A percentile compares a stretch with the other conserved stretches of the same genome.
Conservation (phyloP, 2,113 vertebrate genomes). For the Oryzias curvinotus region DNA sequence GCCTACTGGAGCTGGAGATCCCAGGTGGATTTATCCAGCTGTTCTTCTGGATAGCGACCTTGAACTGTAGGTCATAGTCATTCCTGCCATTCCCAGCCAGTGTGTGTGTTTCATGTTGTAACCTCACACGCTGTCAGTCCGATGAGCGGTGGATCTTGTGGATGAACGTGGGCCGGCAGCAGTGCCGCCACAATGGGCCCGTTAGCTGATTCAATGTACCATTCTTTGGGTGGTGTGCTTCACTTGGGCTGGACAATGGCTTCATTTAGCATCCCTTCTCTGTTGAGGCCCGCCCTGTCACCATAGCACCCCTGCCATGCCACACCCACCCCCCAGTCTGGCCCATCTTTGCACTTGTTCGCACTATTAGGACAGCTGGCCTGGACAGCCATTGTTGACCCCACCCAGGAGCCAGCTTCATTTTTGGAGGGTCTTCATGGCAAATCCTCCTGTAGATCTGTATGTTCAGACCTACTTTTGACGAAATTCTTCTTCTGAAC, state of each 20-base stretch:
- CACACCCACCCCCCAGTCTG: conserved; percentile 67
- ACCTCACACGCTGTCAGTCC: conserved; percentile 1
- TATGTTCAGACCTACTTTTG: background rate
- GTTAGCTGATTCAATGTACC: conserved; percentile 77
- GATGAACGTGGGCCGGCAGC: conserved; percentile 39
- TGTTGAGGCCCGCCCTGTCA: conserved; percentile 60
- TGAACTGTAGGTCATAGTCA: background rate
- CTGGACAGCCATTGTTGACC: conserved; percentile 51
- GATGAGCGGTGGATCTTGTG: conserved; percentile 37
- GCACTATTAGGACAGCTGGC: conserved; percentile 65
- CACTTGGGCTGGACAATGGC: conserved; percentile 79
- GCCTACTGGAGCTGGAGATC: too few relatives aligned
- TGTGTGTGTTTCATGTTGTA: conserved; percentile 7
- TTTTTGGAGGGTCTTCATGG: conserved; percentile 35
- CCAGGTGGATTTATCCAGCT: too few relatives aligned
- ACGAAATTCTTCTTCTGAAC: background rate
- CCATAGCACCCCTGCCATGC: conserved; percentile 62
- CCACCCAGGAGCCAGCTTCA: conserved; percentile 50
- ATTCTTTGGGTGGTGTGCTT: conserved; percentile 76
- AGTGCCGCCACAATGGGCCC: conserved; percentile 71
- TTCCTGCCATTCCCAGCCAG: background rate
- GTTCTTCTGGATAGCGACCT: too few relatives aligned
- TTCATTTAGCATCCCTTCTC: conserved; percentile 76
- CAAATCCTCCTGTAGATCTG: background rate
- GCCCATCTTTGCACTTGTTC: conserved; percentile 63